A percentile compares a stretch with the other conserved stretches of the same genome.
Conservation (phyloP, 2,113 vertebrate species). For the Crotalus tigris region DNA sequence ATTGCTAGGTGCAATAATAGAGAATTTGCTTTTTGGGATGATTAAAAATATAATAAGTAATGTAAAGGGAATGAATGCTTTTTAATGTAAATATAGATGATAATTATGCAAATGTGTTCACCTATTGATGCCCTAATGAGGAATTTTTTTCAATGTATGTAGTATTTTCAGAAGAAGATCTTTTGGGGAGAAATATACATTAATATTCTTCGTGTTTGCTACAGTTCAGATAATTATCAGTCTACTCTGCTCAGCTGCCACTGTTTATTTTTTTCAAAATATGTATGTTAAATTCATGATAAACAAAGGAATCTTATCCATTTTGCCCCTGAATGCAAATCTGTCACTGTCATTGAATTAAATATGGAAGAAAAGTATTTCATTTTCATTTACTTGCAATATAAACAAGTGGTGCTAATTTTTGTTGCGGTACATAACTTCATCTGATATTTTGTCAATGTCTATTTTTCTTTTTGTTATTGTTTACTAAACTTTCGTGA, state of each 20-base stretch:
- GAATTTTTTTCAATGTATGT: background rate
- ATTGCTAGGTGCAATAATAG: background rate
- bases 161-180: background rate
- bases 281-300: background rate
- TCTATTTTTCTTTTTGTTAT: background rate
- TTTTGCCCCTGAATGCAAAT: background rate
- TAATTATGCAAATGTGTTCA: background rate
- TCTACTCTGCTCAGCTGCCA: background rate
- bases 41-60: background rate
- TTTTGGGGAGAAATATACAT: background rate
- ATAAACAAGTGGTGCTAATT: background rate
- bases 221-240: background rate
- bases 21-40: background rate
- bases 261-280: background rate
- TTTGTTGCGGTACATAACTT: background rate
- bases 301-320: background rate
- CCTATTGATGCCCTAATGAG: background rate
- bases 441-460: background rate
- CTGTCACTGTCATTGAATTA: background rate
- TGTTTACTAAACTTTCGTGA: background rate
- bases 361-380: background rate
- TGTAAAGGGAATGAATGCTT: background rate
- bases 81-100: background rate
- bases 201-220: background rate
- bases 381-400: background rate